Evolutionary conservation across 2,888 invertebrate species (phyloP).

Genomic region (Luperina testacea): DNA sequence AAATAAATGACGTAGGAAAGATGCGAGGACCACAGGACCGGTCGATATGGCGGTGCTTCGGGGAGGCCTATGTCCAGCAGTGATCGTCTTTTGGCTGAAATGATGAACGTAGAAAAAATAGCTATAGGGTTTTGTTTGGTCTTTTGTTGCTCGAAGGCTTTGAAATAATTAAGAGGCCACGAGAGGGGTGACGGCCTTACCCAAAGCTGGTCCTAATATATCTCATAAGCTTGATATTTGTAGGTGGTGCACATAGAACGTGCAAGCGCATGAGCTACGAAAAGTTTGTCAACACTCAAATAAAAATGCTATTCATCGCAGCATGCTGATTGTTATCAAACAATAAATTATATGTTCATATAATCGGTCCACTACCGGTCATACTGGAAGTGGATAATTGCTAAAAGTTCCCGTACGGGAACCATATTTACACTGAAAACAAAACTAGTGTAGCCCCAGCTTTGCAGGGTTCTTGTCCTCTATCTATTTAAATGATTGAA

Average conservation of each 20-base stretch:
- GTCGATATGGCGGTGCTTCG: not conserved
- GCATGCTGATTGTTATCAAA: constrained; percentile 11
- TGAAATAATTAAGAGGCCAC: not conserved
- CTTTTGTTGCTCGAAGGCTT: not conserved
- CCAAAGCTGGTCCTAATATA: not conserved
- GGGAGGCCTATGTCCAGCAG: too few relatives aligned
- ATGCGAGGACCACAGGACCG: too few relatives aligned
- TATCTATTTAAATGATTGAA: too few relatives aligned
- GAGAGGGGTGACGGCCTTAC: not conserved
- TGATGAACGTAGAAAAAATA: not conserved
- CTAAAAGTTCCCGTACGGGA: not conserved
- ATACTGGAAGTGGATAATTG: not conserved
- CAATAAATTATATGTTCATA: not conserved
- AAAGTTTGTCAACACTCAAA: not conserved
- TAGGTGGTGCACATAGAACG: not conserved
- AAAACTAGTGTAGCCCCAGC: not conserved
- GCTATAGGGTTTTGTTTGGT: too few relatives aligned
- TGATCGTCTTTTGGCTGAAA: too few relatives aligned
- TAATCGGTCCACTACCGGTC: not conserved
- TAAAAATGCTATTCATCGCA: constrained; percentile 24
- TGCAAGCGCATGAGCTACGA: not conserved
- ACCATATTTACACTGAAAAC: not conserved
- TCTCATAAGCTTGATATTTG: not conserved
- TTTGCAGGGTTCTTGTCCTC: not conserved
- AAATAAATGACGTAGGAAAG: too few relatives aligned